These are phyloP conservation scores for Actias luna DNA, from an alignment of 2,888 invertebrate species.

Conservation along the genomic window DNA sequence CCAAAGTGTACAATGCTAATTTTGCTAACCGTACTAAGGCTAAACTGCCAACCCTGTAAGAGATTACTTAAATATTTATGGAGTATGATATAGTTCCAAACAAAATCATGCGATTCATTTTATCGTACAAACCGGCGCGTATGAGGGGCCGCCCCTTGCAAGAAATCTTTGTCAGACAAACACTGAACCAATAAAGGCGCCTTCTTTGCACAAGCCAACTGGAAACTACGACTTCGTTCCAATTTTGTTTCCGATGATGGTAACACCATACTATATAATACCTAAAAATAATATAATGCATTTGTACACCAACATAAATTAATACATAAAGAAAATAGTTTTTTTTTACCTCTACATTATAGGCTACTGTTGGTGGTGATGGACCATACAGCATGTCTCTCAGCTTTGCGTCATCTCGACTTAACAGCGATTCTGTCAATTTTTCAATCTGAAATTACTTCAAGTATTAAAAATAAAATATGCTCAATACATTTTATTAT, in stretches of 20 bases:
- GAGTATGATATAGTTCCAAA: background rate
- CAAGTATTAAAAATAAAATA: slow-evolving; percentile 5
- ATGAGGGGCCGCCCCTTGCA: slow-evolving; percentile 69
- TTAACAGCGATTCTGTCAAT: slow-evolving; percentile 69
- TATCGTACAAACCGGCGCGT: slow-evolving; percentile 62
- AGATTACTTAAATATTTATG: background rate
- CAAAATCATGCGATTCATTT: slow-evolving; percentile 1
- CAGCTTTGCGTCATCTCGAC: slow-evolving; percentile 66
- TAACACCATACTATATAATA: slow-evolving; percentile 94
- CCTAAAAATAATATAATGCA: slow-evolving; percentile 54
- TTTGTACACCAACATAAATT: slow-evolving; percentile 5
- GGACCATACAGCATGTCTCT: slow-evolving; percentile 74
- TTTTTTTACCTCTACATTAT: slow-evolving; percentile 65
- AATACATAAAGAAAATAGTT: background rate
- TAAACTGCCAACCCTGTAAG: slow-evolving; percentile 90
- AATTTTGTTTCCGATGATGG: slow-evolving; percentile 92
- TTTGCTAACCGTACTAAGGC: slow-evolving; percentile 94
- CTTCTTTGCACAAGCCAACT: slow-evolving; percentile 83
- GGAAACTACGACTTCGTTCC: slow-evolving; percentile 83
- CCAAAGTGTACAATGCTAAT: slow-evolving; percentile 92
- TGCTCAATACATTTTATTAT: background rate
- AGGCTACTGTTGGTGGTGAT: slow-evolving; percentile 74
- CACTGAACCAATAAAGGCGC: slow-evolving; percentile 74
- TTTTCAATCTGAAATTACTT: slow-evolving; percentile 56
- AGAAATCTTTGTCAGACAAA: slow-evolving; percentile 74